Evolutionary conservation across 2,797 vertebrate genomes (phyloP).

Genomic region (Phoeniculus purpureus): DNA sequence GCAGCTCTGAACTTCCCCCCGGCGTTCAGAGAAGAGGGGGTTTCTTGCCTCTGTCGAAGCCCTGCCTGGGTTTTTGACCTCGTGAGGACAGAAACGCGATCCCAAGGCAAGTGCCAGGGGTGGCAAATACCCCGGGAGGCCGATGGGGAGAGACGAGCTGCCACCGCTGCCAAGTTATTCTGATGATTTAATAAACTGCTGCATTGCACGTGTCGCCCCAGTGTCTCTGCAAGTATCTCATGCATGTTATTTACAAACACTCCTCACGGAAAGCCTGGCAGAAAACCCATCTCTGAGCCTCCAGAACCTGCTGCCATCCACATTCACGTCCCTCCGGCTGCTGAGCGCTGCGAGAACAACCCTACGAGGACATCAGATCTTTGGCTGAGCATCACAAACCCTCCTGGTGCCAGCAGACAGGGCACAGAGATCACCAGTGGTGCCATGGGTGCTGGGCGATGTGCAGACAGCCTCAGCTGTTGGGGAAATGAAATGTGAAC

Average conservation of each 20-base stretch:
- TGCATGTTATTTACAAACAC: neutral
- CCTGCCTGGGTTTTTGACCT: neutral
- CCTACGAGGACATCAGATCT: neutral
- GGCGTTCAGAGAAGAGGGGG: neutral
- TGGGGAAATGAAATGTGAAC: neutral
- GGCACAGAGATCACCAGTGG: neutral
- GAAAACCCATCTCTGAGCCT: neutral
- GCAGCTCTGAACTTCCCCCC: neutral
- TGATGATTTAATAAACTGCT: neutral
- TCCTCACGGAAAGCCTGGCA: neutral
- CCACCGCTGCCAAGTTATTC: neutral
- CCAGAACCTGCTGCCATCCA: neutral
- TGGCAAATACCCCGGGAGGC: neutral
- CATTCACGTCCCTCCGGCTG: neutral
- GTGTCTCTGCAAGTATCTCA: neutral
- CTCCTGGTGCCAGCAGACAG: neutral
- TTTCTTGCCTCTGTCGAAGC: neutral
- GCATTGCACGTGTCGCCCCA: neutral
- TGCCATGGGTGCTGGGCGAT: neutral
- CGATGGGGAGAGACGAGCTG: neutral
- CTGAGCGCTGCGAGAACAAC: neutral
- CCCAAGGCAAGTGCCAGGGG: neutral
- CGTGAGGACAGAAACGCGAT: neutral
- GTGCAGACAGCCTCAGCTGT: rapidly evolving
- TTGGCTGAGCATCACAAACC: neutral